Percentiles rank a stretch among this genome's conserved stretches.
Evolutionary conservation across 2,888 invertebrate species (phyloP).

Genomic region (Heliconius charithonia): DNA sequence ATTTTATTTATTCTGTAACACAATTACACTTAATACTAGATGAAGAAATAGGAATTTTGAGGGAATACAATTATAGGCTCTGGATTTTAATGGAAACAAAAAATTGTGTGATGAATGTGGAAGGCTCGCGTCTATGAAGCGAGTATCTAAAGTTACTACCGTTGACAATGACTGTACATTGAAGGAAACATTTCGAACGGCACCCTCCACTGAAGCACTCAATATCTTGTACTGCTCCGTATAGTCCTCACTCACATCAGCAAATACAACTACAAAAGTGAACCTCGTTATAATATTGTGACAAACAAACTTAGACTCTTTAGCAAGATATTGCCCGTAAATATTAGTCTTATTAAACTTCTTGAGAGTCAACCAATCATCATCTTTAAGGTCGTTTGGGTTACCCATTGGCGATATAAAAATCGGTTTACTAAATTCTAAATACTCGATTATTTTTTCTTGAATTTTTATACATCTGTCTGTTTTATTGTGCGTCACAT

Average conservation of each 20-base stretch:
- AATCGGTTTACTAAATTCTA: constrained; percentile 55
- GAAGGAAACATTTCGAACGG: constrained; percentile 60
- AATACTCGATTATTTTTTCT: constrained; percentile 55
- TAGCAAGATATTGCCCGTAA: constrained; percentile 59
- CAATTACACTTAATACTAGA: constrained; percentile 25
- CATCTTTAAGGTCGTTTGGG: constrained; percentile 60
- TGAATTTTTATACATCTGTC: constrained; percentile 64
- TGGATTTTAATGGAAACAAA: constrained; percentile 86
- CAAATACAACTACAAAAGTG: constrained; percentile 61
- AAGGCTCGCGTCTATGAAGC: constrained; percentile 72
- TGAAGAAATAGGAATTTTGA: neutral
- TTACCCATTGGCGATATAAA: constrained; percentile 70
- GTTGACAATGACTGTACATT: constrained; percentile 58
- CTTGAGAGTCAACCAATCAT: constrained; percentile 62
- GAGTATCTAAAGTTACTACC: constrained; percentile 67
- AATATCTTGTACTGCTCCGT: constrained; percentile 63
- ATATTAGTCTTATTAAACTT: constrained; percentile 49
- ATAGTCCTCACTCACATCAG: constrained; percentile 54
- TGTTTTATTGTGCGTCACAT: constrained; percentile 53
- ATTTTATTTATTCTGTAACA: constrained; percentile 70
- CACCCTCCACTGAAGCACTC: constrained; percentile 53
- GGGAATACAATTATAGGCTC: constrained; percentile 32
- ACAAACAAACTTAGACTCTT: constrained; percentile 61
- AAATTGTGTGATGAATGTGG: constrained; percentile 89
- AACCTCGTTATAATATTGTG: constrained; percentile 65